Base-by-base conservation (phyloP, 2,888 invertebrate genomes). In the Troides aeacus region DNA sequence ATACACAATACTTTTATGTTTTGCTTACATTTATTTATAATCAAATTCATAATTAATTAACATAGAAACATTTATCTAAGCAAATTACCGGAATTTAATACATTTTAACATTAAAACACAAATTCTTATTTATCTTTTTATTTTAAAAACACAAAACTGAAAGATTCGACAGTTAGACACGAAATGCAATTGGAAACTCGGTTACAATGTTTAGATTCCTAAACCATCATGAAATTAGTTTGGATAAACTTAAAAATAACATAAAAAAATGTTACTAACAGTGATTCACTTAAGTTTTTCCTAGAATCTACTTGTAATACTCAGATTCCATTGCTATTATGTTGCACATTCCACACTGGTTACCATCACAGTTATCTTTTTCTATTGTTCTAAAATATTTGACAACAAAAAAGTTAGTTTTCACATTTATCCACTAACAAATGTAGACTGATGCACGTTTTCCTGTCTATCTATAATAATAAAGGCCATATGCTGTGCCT, bases 141-240 rank as follows among this genome's bases (percentile, higher is more conserved):
- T 90, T 90, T 89, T 81, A 89, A 91, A 58, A 91, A 70, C 91
- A 91, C 91, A 91, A 91, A 89, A 87, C 89, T 90, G 89, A 86
- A 90, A 88, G 88, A 90, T 85, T 87, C 74, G 87, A 89, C 86
- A 90, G 83, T 87, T 86, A 85, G 87, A 87, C 83, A 87, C 86
- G 88, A 86, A 85, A 86, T 85, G 85, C 84, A 83, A 86, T 86
- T 77, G 83, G 87, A 86, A 88, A 87, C 84, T 84, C 78, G 78
- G 42, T 64, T 60, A 70, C 77, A 81, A 84, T 80, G 78, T 79
- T 82, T 79, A 81, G 85, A 86, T 86, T 90, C 83, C 88, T 84
- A 87, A 89, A 87, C 85, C 85, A 84, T 86, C 81, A 86, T 83
- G 82, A 86, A 88, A 89, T 91, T 90, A 91, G 89, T 91, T 89